Base-by-base conservation (phyloP, 2,113 vertebrate genomes). In the Cyprinodon brontotheroides region DNA sequence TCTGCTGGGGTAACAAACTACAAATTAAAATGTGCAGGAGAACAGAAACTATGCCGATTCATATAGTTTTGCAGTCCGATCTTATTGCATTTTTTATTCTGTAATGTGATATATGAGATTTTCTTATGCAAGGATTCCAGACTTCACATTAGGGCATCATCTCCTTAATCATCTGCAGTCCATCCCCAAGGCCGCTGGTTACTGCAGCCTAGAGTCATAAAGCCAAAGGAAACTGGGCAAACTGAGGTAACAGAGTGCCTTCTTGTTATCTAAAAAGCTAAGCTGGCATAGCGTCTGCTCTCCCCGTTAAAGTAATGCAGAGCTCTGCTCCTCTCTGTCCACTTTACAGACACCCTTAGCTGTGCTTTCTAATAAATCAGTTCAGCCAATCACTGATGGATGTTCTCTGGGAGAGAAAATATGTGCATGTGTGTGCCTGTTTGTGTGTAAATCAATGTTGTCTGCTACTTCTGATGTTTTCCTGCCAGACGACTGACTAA, bases 1-100 rank as follows among this genome's bases (percentile, higher is more conserved):
- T 15, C 48, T 53, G 15, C 5, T 20, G 48, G 15, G 5, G 48
- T 2, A 53, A 79, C 71, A 67, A 61, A 74, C 80, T 76, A 73
- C 78, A 79, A 85, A 81, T 78, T 86, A 77, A 87, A 84, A 91
- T 84, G 86, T 88, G 74, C 80, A 82, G 89, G 79, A 73, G 75
- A 29, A 29, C 29, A 29, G 29, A 29, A 29, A 29, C 29, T 29
- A 29, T 29, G 1, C 29, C 29, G 29, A 29, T 29, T 29, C 29
- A 29, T 29, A 29, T 29, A 29, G 29, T 29, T 29, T 29, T 29
- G 29, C 29, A 29, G 29, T 29, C 29, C 29, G 12, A 61, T 45
- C 22, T 20, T 4, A 38, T 61, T 66, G 40, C 40, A 10, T 59
- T 43, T 29, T 69, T 29, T 2, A 15, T 3, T 15, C 37, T 63